Evolutionary conservation across 1,140 invertebrate genomes (phyloP).

Genomic region (Contarinia nasturtii): DNA sequence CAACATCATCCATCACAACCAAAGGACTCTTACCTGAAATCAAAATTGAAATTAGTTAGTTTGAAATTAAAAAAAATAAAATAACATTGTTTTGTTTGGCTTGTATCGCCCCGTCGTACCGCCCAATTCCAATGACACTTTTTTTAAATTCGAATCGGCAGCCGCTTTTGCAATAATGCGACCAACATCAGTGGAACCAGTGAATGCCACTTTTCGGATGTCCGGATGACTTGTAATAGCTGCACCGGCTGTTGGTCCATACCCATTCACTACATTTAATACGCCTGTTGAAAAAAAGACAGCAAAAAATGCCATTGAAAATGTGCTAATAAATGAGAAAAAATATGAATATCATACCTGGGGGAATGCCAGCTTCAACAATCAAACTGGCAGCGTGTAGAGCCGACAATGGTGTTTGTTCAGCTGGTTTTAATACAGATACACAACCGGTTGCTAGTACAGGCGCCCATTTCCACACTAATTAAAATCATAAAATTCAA

Average conservation of each 20-base stretch:
- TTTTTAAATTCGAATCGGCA: slow-evolving; percentile 59
- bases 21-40: slow-evolving; percentile 53
- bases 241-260: slow-evolving; percentile 61
- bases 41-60: not conserved
- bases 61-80: too few species aligned
- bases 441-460: slow-evolving; percentile 41
- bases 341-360: too few species aligned
- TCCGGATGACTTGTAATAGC: slow-evolving; percentile 56
- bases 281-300: too few species aligned
- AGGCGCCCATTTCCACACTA: slow-evolving; percentile 31
- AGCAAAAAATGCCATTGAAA: too few species aligned
- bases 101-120: slow-evolving; percentile 23
- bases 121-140: slow-evolving; percentile 69
- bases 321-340: too few species aligned
- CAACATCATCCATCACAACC: slow-evolving; percentile 63
- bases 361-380: slow-evolving; percentile 49
- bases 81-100: too few species aligned
- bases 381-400: slow-evolving; percentile 40
- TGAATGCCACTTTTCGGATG: slow-evolving; percentile 76
- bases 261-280: slow-evolving; percentile 67
- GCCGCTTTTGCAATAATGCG: slow-evolving; percentile 53
- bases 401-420: slow-evolving; percentile 58
- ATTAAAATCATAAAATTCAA: slow-evolving; percentile 34
- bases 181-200: slow-evolving; percentile 66
- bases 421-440: slow-evolving; percentile 50